Conservation (phyloP, 2,797 vertebrate genomes). For the Enteromius mattozi region DNA sequence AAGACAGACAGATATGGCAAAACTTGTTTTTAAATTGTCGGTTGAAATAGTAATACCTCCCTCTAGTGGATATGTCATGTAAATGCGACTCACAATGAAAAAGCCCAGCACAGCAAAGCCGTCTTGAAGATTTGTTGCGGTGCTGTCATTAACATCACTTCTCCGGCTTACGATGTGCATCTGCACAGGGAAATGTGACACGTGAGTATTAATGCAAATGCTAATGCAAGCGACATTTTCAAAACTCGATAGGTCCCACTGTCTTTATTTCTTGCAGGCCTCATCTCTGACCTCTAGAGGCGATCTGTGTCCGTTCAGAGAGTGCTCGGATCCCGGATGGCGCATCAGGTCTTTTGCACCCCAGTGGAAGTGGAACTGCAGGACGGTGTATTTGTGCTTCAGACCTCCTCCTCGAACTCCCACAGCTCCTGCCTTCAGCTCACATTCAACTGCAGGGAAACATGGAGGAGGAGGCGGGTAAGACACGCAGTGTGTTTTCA, state of each 20-base stretch:
- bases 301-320: slow-evolving; percentile 62
- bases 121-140: slow-evolving; percentile 42
- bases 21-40: not conserved
- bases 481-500: not conserved
- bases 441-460: slow-evolving; percentile 64
- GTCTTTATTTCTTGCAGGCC: not conserved
- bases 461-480: not conserved
- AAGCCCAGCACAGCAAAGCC: slow-evolving; percentile 74
- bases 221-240: not conserved
- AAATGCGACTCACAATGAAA: slow-evolving; percentile 70
- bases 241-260: not conserved
- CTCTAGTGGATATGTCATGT: not conserved
- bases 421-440: slow-evolving; percentile 50
- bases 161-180: slow-evolving; percentile 79
- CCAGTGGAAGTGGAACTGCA: slow-evolving; percentile 79
- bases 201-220: not conserved
- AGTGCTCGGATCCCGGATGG: slow-evolving; percentile 75
- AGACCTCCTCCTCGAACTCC: slow-evolving; percentile 71
- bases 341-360: slow-evolving; percentile 47
- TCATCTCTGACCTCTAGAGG: slow-evolving; percentile 74
- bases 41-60: not conserved
- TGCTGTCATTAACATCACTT: slow-evolving; percentile 47
- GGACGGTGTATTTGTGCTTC: slow-evolving; percentile 56
- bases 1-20: not conserved
- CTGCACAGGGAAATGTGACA: slow-evolving; percentile 55